Percentiles rank a stretch among this genome's conserved stretches.
These are phyloP conservation scores for Andrena praecox DNA, from an alignment of 2,888 invertebrate species.

Conservation along the genomic window DNA sequence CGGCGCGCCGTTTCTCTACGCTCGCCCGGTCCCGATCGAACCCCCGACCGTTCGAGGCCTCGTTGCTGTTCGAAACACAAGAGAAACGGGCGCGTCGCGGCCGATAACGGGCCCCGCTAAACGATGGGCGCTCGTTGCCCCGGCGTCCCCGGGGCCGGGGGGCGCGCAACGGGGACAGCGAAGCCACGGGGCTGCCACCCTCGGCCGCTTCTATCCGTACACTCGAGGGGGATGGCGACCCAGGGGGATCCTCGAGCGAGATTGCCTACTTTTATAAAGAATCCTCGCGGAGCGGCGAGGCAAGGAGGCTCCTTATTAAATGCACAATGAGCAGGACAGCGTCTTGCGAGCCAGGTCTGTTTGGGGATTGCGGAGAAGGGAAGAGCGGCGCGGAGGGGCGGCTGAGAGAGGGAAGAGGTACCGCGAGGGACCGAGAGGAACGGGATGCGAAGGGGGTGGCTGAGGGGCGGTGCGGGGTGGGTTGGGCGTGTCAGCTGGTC, in stretches of 20 bases:
- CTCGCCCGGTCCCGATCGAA: neutral
- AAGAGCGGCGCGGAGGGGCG: slow-evolving; percentile 26
- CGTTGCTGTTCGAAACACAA: neutral
- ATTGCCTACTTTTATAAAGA: slow-evolving; percentile 67
- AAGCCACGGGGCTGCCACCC: slow-evolving; percentile 47
- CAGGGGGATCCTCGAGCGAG: slow-evolving; percentile 63
- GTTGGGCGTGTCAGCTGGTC: slow-evolving; percentile 81
- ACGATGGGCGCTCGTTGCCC: slow-evolving; percentile 29
- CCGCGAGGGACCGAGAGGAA: slow-evolving; percentile 18
- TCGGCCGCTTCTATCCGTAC: slow-evolving; percentile 58
- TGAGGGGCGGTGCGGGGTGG: slow-evolving; percentile 47
- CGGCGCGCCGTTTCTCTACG: neutral
- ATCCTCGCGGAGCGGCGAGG: slow-evolving; percentile 53
- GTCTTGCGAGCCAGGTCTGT: slow-evolving; percentile 69
- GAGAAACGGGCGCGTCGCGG: neutral
- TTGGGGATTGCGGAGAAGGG: slow-evolving; percentile 65
- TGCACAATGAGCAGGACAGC: slow-evolving; percentile 61
- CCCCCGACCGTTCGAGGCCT: neutral
- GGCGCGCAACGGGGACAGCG: slow-evolving; percentile 50
- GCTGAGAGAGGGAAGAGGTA: neutral
- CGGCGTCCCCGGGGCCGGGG: slow-evolving; percentile 12
- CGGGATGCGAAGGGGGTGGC: slow-evolving; percentile 30
- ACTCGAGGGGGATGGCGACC: slow-evolving; percentile 56
- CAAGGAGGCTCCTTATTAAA: slow-evolving; percentile 68
- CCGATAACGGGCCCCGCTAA: slow-evolving; percentile 21